Evolutionary conservation across 2,113 vertebrate genomes (phyloP).

Genomic region (Oryzias celebensis): DNA sequence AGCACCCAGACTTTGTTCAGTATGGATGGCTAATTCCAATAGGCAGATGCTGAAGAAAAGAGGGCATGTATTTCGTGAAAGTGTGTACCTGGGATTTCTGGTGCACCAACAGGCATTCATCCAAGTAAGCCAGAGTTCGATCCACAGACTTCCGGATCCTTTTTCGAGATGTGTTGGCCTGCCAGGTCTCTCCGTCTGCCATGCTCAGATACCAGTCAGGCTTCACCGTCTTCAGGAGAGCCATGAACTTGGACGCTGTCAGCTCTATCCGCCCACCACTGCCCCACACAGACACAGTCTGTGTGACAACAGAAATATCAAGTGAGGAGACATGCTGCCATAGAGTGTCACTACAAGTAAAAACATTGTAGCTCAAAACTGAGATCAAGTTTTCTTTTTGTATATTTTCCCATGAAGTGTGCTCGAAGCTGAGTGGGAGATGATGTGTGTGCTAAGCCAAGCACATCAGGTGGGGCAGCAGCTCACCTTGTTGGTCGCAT

Average conservation of each 20-base stretch:
- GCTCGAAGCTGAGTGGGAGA: background rate
- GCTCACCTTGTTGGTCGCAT: constrained; percentile 91
- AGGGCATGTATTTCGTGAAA: background rate
- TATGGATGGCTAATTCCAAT: constrained; percentile 27
- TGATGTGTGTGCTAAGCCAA: background rate
- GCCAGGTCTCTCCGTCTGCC: constrained; percentile 88
- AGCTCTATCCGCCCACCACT: constrained; percentile 90
- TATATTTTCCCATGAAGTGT: background rate
- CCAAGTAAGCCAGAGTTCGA: constrained; percentile 88
- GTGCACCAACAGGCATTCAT: constrained; percentile 84
- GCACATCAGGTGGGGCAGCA: background rate
- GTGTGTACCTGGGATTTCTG: constrained; percentile 80
- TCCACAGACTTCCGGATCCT: constrained; percentile 90
- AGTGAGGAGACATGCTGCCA: constrained; percentile 7
- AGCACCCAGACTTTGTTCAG: constrained; percentile 12
- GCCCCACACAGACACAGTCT: constrained; percentile 93
- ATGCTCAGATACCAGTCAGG: constrained; percentile 96
- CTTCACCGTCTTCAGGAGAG: constrained; percentile 83
- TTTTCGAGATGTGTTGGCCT: constrained; percentile 79
- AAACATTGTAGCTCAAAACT: background rate
- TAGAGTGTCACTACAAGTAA: background rate
- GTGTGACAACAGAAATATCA: no score
- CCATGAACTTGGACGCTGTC: constrained; percentile 87
- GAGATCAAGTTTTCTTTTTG: background rate
- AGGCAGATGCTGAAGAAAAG: background rate